Percentiles rank a stretch among this genome's conserved stretches.
Conservation (phyloP, 2,113 vertebrate genomes). For the Polypterus bichir region DNA sequence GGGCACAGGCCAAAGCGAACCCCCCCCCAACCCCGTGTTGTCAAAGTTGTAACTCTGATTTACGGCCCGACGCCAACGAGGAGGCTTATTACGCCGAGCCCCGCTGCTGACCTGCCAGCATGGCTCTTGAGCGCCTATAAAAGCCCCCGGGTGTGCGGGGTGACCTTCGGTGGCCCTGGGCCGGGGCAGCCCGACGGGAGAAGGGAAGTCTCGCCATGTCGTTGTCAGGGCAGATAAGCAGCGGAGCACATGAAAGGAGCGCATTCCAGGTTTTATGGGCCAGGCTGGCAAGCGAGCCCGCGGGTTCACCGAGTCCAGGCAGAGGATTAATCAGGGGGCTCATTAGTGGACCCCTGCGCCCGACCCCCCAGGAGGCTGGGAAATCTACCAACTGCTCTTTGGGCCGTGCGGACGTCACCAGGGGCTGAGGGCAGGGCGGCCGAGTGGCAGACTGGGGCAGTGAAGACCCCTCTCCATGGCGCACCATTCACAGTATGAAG, state of each 20-base stretch:
- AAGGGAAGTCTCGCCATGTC: slow-evolving; percentile 53
- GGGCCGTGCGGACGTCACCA: too few relatives aligned
- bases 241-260: slow-evolving; percentile 55
- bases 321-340: slow-evolving; percentile 54
- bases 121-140: slow-evolving; percentile 50
- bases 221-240: slow-evolving; percentile 67
- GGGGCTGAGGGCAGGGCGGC: too few relatives aligned
- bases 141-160: slow-evolving; percentile 39
- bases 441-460: too few relatives aligned
- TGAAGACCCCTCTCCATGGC: too few relatives aligned
- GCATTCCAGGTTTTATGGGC: slow-evolving; percentile 50
- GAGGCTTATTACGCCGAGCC: slow-evolving; percentile 13
- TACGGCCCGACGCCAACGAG: too few relatives aligned
- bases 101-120: slow-evolving; percentile 47
- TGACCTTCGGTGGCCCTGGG: slow-evolving; percentile 40
- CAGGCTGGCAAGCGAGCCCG: slow-evolving; percentile 36
- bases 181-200: slow-evolving; percentile 50
- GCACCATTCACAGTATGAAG: too few relatives aligned
- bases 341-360: slow-evolving; percentile 49
- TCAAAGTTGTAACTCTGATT: too few relatives aligned
- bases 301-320: slow-evolving; percentile 47
- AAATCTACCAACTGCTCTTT: slow-evolving; percentile 29
- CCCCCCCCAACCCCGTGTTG: too few relatives aligned
- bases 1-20: too few relatives aligned
- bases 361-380: slow-evolving; percentile 41